These are phyloP conservation scores for Hippocampus mohnikei DNA, from an alignment of 2,113 vertebrate genomes.

Conservation along the genomic window DNA sequence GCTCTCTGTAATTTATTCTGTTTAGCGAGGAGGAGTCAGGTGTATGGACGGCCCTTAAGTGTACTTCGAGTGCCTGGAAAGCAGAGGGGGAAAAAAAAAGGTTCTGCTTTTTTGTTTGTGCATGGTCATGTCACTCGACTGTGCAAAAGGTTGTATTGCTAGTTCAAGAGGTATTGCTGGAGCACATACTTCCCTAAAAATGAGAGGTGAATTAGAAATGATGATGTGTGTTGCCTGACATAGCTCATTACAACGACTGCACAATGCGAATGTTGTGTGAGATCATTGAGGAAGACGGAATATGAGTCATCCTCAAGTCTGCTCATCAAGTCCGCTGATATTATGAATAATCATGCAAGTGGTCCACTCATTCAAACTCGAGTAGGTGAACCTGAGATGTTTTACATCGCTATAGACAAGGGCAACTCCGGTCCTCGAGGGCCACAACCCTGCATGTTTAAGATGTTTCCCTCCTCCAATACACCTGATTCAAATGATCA, in stretches of 20 bases:
- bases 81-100: not conserved
- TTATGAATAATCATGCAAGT: not conserved
- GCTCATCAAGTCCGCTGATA: not conserved
- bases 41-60: slow-evolving; percentile 17
- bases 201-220: slow-evolving; percentile 30
- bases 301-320: not conserved
- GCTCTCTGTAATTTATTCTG: slow-evolving; percentile 8
- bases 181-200: slow-evolving; percentile 37
- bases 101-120: slow-evolving; percentile 16
- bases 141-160: slow-evolving; percentile 8
- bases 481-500: too few relatives aligned
- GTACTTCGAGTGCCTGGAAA: slow-evolving; percentile 25
- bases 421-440: too few relatives aligned
- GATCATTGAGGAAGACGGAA: not conserved
- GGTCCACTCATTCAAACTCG: slow-evolving; percentile 1
- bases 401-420: not conserved
- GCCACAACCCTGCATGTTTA: too few relatives aligned
- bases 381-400: not conserved
- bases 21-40: slow-evolving; percentile 4
- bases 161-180: slow-evolving; percentile 17
- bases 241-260: slow-evolving; percentile 15
- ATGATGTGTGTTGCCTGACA: slow-evolving; percentile 21
- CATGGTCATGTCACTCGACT: slow-evolving; percentile 17
- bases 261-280: not conserved
- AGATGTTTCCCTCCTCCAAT: too few relatives aligned